These are phyloP conservation scores for Belgica antarctica DNA, from an alignment of 2,888 invertebrate species.

Conservation along the genomic window DNA sequence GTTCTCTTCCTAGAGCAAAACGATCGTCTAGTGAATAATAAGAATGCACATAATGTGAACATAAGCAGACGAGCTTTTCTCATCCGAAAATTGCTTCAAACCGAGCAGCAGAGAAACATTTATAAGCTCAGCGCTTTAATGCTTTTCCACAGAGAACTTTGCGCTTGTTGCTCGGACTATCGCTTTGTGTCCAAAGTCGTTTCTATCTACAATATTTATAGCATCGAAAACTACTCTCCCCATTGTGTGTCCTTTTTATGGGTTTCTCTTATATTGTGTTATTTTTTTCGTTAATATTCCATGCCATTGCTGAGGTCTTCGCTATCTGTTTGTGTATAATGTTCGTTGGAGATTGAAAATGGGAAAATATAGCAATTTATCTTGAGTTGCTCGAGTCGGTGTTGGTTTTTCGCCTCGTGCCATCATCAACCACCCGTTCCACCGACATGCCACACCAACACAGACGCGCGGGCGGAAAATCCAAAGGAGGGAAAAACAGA, in stretches of 20 bases:
- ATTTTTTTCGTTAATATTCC: not conserved
- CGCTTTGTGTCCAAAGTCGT: not conserved
- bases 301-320: too few relatives aligned
- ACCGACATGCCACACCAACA: not conserved
- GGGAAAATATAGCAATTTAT: slow-evolving; percentile 42
- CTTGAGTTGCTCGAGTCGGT: not conserved
- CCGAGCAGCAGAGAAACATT: not conserved
- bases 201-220: not conserved
- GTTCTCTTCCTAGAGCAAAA: too few relatives aligned
- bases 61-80: not conserved
- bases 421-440: not conserved
- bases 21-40: too few relatives aligned
- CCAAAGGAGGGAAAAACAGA: not conserved
- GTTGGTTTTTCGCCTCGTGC: slow-evolving; percentile 5
- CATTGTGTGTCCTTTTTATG: slow-evolving; percentile 5
- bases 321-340: not conserved
- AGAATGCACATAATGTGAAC: too few relatives aligned
- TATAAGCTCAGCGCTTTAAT: not conserved
- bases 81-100: not conserved
- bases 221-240: not conserved
- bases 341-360: slow-evolving; percentile 24
- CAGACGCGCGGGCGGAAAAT: not conserved
- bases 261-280: not conserved
- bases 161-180: not conserved
- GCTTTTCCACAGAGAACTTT: not conserved